Evolutionary conservation across 1,140 invertebrate species (phyloP), one percentile per base, ranked within the genome.

Genomic region (Tetranychus urticae): DNA sequence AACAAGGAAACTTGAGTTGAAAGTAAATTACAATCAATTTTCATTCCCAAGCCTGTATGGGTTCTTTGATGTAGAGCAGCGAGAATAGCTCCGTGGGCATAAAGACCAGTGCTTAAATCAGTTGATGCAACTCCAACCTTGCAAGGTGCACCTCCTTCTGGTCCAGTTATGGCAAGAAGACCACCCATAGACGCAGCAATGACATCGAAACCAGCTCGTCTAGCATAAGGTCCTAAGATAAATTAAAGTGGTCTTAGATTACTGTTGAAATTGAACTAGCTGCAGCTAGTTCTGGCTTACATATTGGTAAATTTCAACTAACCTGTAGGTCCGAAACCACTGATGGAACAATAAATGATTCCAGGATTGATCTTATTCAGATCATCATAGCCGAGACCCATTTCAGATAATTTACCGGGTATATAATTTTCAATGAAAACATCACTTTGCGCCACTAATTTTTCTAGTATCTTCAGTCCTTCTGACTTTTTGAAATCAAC

Each of bases 381-480:
- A 14, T 81, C 72, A 6, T 85, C 72, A 71, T 91, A 97, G 34
- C 84, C 87, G 56, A 97, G 71, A 6, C 80, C 80, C 57, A 88
- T 75, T 61, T 81, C 71, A 35, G 81, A 77, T 63, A 97, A 71
- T 67, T 88, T 89, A 1, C 89, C 90, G 14, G 92, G 92, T 1
- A 97, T 74, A 74, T 84, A 97, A 74, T 97, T 97, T 71, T 97
- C 92, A 12, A 97, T 77, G 1, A 97, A 68, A 34, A 97, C 80
- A 76, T 97, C 92, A 71, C 82, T 82, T 64, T 82, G 78, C 57
- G 73, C 73, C 12, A 81, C 83, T 48, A 78, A 65, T 65, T 88
- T 77, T 65, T 81, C 76, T 13, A 94, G 73, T 35, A 96, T 74
- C 48, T 83, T 70, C 66, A 74, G 75, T 1, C 91, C 91, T 71